A percentile compares a stretch with the other conserved stretches of the same genome.
phyloP scores from a whole-genome alignment of 2,888 invertebrate species.

The Pyrrhosoma nymphula region DNA sequence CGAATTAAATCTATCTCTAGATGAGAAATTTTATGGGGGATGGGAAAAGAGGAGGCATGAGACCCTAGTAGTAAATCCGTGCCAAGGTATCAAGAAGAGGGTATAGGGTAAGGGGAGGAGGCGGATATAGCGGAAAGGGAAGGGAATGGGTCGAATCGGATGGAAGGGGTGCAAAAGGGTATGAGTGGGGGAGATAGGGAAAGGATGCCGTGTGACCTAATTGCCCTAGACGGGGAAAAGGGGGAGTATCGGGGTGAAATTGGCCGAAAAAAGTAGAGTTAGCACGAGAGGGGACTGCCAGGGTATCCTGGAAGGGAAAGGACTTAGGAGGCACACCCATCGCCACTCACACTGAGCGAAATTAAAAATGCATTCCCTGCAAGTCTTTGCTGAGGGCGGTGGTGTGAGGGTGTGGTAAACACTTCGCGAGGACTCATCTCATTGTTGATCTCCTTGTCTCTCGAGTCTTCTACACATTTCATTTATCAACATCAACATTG shows the following conservation, averaged over 20 bases:
- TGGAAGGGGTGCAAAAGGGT: not conserved
- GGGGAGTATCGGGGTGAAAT: not conserved
- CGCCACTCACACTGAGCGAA: not conserved
- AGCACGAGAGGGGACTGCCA: not conserved
- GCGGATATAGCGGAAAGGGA: not conserved
- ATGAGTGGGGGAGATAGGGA: not conserved
- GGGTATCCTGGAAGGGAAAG: not conserved
- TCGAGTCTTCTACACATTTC: not conserved
- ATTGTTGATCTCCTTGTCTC: not conserved
- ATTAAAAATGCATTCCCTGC: not conserved
- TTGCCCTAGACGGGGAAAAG: constrained; percentile 4
- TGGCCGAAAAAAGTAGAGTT: not conserved
- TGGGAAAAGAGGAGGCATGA: too few species aligned
- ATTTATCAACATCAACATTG: too few species aligned
- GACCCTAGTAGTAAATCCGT: too few species aligned
- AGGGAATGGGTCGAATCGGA: not conserved
- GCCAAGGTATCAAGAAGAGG: too few species aligned
- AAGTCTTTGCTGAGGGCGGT: not conserved
- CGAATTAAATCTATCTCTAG: too few species aligned
- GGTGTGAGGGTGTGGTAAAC: not conserved
- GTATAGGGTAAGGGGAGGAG: not conserved
- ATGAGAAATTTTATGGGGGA: too few species aligned
- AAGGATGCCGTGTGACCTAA: not conserved
- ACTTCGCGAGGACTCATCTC: too few species aligned
- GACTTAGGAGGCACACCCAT: not conserved